These are phyloP conservation scores for Brachionus asplanchnoidis DNA, from an alignment of 1,140 invertebrate genomes.

Conservation along the genomic window DNA sequence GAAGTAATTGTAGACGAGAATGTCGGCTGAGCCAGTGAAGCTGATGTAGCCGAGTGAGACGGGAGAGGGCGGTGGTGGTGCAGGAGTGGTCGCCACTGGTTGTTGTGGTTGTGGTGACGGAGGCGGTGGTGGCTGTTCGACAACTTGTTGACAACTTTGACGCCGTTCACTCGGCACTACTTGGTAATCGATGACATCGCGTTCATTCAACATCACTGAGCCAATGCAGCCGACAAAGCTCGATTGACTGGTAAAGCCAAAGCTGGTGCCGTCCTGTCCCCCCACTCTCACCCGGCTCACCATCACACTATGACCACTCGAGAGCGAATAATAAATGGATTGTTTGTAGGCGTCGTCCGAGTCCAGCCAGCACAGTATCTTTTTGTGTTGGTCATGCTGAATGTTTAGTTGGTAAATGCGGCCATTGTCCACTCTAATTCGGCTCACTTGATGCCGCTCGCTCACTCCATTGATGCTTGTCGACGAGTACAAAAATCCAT, in stretches of 20 bases:
- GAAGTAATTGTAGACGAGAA: conserved; percentile 23
- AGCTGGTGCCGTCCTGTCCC: not conserved
- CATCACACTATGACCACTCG: not conserved
- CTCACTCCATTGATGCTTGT: not conserved
- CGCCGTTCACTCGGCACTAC: conserved; percentile 6
- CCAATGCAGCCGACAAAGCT: conserved; percentile 29
- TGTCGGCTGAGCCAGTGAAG: not conserved
- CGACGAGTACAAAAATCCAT: conserved; percentile 17
- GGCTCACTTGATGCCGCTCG: conserved; percentile 4
- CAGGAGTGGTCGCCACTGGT: not conserved
- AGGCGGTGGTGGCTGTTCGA: not conserved
- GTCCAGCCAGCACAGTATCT: conserved; percentile 18
- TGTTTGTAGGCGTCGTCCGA: conserved; percentile 33
- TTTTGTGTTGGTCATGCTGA: not conserved
- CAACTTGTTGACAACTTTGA: conserved; percentile 39
- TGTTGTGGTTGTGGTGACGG: not conserved
- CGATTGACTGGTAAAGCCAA: not conserved
- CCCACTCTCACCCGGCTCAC: not conserved
- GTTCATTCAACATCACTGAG: not conserved
- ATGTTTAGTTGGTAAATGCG: conserved; percentile 37
- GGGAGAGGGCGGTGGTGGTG: not conserved
- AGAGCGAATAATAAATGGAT: not conserved
- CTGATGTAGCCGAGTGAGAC: conserved; percentile 25
- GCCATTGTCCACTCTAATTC: conserved; percentile 21
- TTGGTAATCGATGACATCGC: conserved; percentile 30